Evolutionary conservation across 2,797 vertebrate species (phyloP).

Genomic region (Danio jaintianensis): DNA sequence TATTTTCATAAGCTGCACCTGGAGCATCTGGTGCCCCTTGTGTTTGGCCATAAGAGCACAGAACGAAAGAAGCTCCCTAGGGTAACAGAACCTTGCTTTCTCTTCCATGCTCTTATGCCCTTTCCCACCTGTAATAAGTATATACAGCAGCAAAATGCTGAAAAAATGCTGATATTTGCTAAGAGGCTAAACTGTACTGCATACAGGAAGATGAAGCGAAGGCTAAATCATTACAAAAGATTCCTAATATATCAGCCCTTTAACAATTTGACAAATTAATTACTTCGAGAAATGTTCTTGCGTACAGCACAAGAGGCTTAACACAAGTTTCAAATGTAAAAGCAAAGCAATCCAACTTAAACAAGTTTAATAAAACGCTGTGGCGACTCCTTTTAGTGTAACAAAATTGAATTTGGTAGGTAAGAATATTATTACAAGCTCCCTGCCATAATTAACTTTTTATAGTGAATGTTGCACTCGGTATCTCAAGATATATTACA

Average conservation of each 20-base stretch:
- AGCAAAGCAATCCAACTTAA: background rate
- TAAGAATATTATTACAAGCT: slow-evolving; percentile 53
- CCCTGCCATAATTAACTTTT: slow-evolving; percentile 61
- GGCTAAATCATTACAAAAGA: background rate
- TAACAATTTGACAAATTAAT: slow-evolving; percentile 25
- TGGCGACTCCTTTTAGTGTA: slow-evolving; percentile 48
- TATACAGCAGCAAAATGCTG: background rate
- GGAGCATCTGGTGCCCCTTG: slow-evolving; percentile 26
- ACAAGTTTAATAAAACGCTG: slow-evolving; percentile 60
- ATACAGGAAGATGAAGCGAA: background rate
- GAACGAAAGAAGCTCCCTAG: slow-evolving; percentile 7
- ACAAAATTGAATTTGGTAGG: slow-evolving; percentile 47
- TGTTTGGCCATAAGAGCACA: background rate
- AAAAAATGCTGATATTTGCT: background rate
- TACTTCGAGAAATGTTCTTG: background rate
- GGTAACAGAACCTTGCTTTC: slow-evolving; percentile 25
- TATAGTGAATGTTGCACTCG: slow-evolving; percentile 61
- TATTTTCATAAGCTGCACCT: slow-evolving; percentile 15
- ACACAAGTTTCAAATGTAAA: slow-evolving; percentile 8
- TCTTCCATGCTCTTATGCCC: background rate
- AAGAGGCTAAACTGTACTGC: background rate
- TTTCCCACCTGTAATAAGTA: slow-evolving; percentile 12
- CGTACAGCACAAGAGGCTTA: background rate
- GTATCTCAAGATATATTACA: slow-evolving; percentile 71
- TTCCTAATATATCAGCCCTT: background rate